phyloP scores from a whole-genome alignment of 2,113 vertebrate species.

The Erinaceus europaeus region DNA sequence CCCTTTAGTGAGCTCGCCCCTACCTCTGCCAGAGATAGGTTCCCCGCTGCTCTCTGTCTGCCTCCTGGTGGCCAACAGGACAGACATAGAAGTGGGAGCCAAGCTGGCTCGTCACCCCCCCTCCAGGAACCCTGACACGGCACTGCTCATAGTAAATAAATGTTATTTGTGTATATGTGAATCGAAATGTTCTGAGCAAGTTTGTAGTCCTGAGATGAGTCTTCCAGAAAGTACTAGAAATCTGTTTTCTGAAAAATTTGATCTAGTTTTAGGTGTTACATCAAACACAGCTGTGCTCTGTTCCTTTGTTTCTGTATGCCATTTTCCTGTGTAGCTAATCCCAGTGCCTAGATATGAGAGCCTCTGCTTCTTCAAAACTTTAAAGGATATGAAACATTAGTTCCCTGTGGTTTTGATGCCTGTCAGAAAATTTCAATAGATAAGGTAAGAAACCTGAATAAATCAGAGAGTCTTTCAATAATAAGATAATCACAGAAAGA shows the following conservation, averaged over 20 bases:
- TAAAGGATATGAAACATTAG: background rate
- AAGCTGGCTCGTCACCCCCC: no score
- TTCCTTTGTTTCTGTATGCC: background rate
- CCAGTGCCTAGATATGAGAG: background rate
- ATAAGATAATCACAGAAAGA: slow-evolving; percentile 12
- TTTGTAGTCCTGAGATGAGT: slow-evolving; percentile 22
- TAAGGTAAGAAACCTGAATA: slow-evolving; percentile 34
- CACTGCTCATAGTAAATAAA: background rate
- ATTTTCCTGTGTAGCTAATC: background rate
- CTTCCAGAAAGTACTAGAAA: background rate
- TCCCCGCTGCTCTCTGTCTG: no score
- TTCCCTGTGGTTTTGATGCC: slow-evolving; percentile 3
- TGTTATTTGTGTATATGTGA: background rate
- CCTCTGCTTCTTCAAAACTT: background rate
- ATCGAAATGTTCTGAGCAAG: background rate
- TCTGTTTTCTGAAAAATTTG: slow-evolving; percentile 11
- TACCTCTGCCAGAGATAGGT: no score
- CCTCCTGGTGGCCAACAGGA: no score
- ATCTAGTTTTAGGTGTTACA: background rate
- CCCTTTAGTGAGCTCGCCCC: no score
- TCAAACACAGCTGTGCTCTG: background rate
- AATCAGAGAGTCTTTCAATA: slow-evolving; percentile 42
- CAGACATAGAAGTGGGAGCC: no score
- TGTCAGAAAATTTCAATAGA: slow-evolving; percentile 40
- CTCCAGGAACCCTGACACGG: no score